These are phyloP conservation scores for Empidonax traillii DNA, from an alignment of 2,113 vertebrate species.

Conservation along the genomic window DNA sequence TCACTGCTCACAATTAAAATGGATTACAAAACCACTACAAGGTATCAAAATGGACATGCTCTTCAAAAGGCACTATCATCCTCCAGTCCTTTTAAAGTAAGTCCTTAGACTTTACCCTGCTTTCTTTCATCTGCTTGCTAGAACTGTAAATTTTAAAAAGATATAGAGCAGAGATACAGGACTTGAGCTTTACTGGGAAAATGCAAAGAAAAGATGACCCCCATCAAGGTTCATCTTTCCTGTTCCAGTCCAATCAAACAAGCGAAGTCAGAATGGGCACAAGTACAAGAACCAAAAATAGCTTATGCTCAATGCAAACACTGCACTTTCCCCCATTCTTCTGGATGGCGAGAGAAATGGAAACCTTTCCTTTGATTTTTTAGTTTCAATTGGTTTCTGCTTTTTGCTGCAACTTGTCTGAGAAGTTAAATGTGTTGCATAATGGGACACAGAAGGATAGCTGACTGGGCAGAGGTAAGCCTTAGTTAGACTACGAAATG, in stretches of 20 bases:
- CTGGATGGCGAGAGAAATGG: neutral
- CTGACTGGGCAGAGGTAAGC: neutral
- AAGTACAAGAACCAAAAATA: neutral
- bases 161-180: neutral
- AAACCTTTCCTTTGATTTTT: neutral
- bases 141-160: neutral
- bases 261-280: neutral
- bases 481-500: neutral
- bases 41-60: slow-evolving; percentile 65
- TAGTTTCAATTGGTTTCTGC: neutral
- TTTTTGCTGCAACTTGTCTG: neutral
- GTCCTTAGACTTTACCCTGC: neutral
- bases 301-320: neutral
- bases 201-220: neutral
- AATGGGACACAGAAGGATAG: neutral
- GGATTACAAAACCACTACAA: slow-evolving; percentile 71
- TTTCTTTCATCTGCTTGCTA: neutral
- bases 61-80: slow-evolving; percentile 62
- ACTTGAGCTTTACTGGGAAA: neutral
- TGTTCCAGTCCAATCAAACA: neutral
- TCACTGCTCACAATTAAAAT: slow-evolving; percentile 74
- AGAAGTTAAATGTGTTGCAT: neutral
- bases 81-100: slow-evolving; percentile 6
- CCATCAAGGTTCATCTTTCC: neutral
- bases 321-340: neutral